Evolutionary conservation across 2,113 vertebrate genomes (phyloP), one percentile per base, ranked within the genome.

Genomic region (Castor canadensis): DNA sequence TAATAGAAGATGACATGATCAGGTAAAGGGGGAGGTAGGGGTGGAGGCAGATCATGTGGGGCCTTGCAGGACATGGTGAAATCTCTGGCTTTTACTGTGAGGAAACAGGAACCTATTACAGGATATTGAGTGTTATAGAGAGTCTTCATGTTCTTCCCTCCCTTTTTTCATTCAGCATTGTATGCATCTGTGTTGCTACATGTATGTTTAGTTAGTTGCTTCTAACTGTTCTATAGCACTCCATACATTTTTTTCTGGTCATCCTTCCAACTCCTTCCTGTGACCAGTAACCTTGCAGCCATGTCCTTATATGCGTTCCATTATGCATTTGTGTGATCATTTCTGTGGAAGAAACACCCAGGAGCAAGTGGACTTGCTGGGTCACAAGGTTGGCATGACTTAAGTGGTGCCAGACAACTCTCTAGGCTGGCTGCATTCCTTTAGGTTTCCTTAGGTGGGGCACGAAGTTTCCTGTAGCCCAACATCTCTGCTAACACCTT

Each of bases 261-360:
- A 19, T 16, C n/a, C 22, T 11, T 67, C 40, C 24, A 15, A 11
- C 38, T 30, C 12, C 5, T 0, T 28, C 24, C 43, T 16, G 6
- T 49, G 28, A 8, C 47, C 19, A 2, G 1, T 9, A n/a, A 26
- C 17, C 3, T 24, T 19, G 54, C n/a, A 10, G 4, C 5, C 47
- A 0, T 0, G 12, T 40, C 32, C 35, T 85, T 43, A 3, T 9
- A 22, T 24, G 24, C 22, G n/a, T 10, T 64, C 35, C 16, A 0
- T 8, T 22, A 26, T 2, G 7, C 54, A 40, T 13, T 9, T 11
- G 9, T 6, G 6, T 20, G 28, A 30, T 73, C n/a, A 6, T 20
- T 35, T 67, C 64, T 52, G 22, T 62, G 45, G 80, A 69, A 35
- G 72, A 40, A 8, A 3, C 71, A 30, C 22, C 4, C 45, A 28